Percentiles rank a stretch among this genome's conserved stretches.
Conservation (phyloP, 2,113 vertebrate genomes). For the Syngnathus scovelli region DNA sequence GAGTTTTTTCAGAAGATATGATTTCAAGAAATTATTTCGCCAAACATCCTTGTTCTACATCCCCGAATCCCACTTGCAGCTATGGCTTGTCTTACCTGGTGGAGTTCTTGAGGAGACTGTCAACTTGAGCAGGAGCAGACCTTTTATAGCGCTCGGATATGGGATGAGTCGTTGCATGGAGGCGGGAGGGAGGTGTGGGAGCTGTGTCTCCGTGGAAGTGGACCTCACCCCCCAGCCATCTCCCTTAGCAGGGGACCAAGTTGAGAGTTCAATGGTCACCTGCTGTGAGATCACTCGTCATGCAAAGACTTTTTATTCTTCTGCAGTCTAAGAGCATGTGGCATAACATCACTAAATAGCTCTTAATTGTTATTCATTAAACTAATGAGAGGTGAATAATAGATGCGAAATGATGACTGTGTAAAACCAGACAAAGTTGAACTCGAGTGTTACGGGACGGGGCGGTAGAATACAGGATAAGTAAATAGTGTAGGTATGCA, state of each 20-base stretch:
- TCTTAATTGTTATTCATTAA: neutral
- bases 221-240: slow-evolving; percentile 67
- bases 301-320: neutral
- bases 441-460: neutral
- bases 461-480: neutral
- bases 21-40: neutral
- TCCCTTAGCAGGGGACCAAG: slow-evolving; percentile 47
- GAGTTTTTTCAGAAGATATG: neutral
- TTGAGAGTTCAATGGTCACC: slow-evolving; percentile 68
- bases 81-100: slow-evolving; percentile 64
- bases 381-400: neutral
- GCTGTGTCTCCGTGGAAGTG: slow-evolving; percentile 67
- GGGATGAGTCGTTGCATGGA: slow-evolving; percentile 26
- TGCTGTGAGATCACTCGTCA: slow-evolving; percentile 44
- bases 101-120: slow-evolving; percentile 65
- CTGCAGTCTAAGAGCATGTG: neutral
- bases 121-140: slow-evolving; percentile 15
- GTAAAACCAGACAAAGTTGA: neutral
- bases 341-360: neutral
- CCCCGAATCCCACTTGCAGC: slow-evolving; percentile 4
- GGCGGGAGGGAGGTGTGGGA: slow-evolving; percentile 38
- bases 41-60: neutral
- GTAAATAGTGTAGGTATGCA: neutral
- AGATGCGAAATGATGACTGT: too few relatives aligned
- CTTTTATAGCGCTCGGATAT: slow-evolving; percentile 61